Evolutionary conservation across 2,113 vertebrate genomes (phyloP).

Genomic region (Myiozetetes cayanensis): DNA sequence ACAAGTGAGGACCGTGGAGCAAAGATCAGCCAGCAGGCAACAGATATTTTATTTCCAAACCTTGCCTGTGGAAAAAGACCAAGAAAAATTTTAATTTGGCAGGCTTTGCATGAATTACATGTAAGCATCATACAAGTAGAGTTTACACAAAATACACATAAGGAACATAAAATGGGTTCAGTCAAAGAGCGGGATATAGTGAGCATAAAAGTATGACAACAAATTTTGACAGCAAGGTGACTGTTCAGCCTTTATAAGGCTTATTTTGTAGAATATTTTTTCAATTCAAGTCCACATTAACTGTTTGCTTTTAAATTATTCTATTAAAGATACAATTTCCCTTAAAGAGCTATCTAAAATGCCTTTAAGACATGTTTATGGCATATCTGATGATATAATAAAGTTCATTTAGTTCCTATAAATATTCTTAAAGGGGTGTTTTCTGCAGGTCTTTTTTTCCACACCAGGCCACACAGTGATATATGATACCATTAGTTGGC

Average conservation of each 20-base stretch:
- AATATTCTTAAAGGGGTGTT: background rate
- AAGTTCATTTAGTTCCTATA: background rate
- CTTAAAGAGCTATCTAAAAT: background rate
- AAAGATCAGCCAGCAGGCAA: constrained; percentile 11
- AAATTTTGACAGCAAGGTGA: background rate
- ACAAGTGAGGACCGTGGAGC: background rate
- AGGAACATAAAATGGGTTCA: background rate
- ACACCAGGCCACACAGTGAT: background rate
- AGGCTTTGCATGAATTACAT: background rate
- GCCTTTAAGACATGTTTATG: background rate
- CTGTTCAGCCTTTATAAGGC: background rate
- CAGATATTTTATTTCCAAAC: background rate
- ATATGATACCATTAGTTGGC: background rate
- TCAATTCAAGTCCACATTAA: background rate
- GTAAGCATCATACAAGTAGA: background rate
- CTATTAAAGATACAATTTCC: background rate
- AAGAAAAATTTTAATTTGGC: background rate
- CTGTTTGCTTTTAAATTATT: background rate
- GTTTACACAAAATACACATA: background rate
- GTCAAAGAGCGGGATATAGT: background rate
- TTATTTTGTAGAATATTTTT: background rate
- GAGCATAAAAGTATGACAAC: background rate
- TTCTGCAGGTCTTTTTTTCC: background rate
- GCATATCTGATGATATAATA: background rate
- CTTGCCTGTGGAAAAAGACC: background rate